A percentile compares a stretch with the other conserved stretches of the same genome.
phyloP scores from a whole-genome alignment of 2,888 invertebrate species.

The Pecten maximus region DNA sequence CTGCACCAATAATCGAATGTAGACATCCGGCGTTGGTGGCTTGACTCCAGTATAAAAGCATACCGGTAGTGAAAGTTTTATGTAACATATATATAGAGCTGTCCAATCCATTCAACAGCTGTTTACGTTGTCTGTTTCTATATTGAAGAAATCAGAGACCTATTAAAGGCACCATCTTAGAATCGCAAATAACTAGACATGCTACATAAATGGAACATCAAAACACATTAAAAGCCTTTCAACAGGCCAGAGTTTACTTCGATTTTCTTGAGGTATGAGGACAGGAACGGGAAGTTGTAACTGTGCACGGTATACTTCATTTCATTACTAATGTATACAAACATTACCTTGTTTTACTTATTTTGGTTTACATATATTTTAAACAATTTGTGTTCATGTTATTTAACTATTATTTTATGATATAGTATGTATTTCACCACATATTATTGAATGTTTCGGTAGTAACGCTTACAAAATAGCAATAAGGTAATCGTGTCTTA shows the following conservation, averaged over 20 bases:
- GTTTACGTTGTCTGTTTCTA: not conserved
- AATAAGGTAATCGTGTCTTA: too few relatives aligned
- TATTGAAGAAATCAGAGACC: conserved; percentile 6
- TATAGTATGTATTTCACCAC: too few relatives aligned
- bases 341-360: too few relatives aligned
- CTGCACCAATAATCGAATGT: not conserved
- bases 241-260: not conserved
- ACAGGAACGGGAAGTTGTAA: too few relatives aligned
- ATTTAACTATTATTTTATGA: too few relatives aligned
- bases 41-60: not conserved
- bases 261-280: not conserved
- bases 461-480: too few relatives aligned
- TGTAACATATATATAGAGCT: not conserved
- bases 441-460: too few relatives aligned
- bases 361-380: too few relatives aligned
- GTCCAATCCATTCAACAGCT: not conserved
- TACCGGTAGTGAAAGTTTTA: not conserved
- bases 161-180: not conserved
- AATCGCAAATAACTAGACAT: not conserved
- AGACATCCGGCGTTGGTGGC: not conserved
- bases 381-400: too few relatives aligned
- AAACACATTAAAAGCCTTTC: not conserved
- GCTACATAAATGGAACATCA: not conserved
- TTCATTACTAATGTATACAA: too few relatives aligned
- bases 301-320: too few relatives aligned